Conservation (phyloP, 2,113 vertebrate species). For the Pangasianodon gigas region DNA sequence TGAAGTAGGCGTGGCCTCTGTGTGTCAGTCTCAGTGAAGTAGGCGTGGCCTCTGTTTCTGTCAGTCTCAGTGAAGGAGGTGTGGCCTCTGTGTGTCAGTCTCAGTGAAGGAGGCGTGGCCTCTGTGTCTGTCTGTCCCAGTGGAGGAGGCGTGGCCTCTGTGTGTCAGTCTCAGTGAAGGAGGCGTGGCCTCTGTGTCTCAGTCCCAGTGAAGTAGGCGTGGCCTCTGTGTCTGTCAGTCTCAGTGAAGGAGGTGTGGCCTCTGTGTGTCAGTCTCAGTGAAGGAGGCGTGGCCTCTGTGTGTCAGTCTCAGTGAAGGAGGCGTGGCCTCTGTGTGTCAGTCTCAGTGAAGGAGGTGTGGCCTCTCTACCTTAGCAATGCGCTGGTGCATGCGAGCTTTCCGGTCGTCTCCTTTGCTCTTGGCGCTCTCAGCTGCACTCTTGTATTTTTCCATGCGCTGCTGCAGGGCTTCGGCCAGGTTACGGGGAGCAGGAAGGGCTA, state of each 20-base stretch:
- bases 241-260: not conserved
- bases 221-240: not conserved
- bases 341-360: not conserved
- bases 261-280: not conserved
- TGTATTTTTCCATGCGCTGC: constrained; percentile 88
- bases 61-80: not conserved
- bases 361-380: constrained; percentile 82
- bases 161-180: not conserved
- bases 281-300: not conserved
- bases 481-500: constrained; percentile 76
- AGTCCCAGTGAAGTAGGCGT: not conserved
- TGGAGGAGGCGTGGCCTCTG: not conserved
- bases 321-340: not conserved
- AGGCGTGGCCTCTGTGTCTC: not conserved
- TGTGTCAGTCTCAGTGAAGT: not conserved
- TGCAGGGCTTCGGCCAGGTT: constrained; percentile 82
- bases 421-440: constrained; percentile 77
- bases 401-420: constrained; percentile 85
- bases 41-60: not conserved
- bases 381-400: constrained; percentile 90
- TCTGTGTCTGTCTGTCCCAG: not conserved
- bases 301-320: not conserved
- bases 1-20: not conserved
- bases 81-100: not conserved
- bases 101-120: not conserved